phyloP scores from a whole-genome alignment of 2,888 invertebrate species.

The Zaprionus bogoriensis region DNA sequence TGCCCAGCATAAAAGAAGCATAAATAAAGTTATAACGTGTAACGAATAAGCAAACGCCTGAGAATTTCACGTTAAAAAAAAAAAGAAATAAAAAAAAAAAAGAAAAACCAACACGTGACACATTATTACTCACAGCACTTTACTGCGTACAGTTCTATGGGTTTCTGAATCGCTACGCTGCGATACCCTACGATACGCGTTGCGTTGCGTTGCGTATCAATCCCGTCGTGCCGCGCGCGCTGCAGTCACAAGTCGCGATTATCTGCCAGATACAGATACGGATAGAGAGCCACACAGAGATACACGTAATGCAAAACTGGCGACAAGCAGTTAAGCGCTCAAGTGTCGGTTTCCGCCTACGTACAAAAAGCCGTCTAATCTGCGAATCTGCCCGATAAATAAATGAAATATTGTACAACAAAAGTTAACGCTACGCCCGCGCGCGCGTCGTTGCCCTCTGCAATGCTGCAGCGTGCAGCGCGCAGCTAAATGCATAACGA shows the following conservation, averaged over 20 bases:
- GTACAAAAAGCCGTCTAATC: constrained; percentile 29
- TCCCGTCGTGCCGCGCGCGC: constrained; percentile 34
- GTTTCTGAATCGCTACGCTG: not conserved
- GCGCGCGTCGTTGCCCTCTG: not conserved
- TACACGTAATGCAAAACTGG: constrained; percentile 36
- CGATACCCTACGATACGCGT: not conserved
- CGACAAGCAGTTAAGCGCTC: constrained; percentile 31
- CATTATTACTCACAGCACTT: not conserved
- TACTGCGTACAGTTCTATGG: constrained; percentile 24
- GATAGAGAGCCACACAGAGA: not conserved
- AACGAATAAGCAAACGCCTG: constrained; percentile 19
- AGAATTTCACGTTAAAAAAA: constrained; percentile 20
- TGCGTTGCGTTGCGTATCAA: too few species aligned
- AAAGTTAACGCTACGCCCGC: constrained; percentile 18
- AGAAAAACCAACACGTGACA: constrained; percentile 39
- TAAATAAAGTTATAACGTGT: too few species aligned
- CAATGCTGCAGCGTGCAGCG: not conserved
- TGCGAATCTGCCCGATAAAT: constrained; percentile 28
- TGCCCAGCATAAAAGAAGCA: too few species aligned
- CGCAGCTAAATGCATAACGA: constrained; percentile 21
- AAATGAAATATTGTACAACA: constrained; percentile 20
- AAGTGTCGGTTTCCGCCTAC: constrained; percentile 66
- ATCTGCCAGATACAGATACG: constrained; percentile 28
- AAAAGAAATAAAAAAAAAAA: constrained; percentile 4
- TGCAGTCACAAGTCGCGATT: constrained; percentile 24